phyloP scores from a whole-genome alignment of 2,888 invertebrate species.

The Pogonocherus hispidulus region DNA sequence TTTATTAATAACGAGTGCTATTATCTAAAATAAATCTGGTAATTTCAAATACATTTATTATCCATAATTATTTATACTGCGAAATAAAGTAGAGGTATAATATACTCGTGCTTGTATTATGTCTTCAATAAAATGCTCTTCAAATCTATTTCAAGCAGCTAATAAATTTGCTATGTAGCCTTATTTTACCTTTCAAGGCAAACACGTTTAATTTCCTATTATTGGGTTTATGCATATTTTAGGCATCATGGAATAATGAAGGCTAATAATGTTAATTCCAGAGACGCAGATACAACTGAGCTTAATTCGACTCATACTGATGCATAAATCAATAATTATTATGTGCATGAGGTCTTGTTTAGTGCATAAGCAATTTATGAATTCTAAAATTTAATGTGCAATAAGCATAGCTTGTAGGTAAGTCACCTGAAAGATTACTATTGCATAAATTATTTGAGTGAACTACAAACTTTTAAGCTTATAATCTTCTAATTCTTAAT shows the following conservation, averaged over 20 bases:
- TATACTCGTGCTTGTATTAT: no score
- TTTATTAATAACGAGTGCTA: no score
- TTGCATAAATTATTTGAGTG: neutral
- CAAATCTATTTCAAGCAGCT: no score
- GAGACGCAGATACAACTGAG: neutral
- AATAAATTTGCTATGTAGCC: no score
- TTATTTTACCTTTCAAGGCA: no score
- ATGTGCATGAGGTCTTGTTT: neutral
- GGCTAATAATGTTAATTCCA: neutral
- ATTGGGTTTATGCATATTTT: neutral
- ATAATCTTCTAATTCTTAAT: no score
- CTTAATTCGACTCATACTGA: neutral
- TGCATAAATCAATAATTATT: neutral
- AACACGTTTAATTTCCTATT: neutral
- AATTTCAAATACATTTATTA: no score
- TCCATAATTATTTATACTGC: no score
- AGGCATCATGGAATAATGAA: neutral
- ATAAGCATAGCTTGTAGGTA: neutral
- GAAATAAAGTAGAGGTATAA: no score
- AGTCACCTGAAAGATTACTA: neutral
- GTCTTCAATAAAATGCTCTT: no score
- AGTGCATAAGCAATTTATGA: neutral
- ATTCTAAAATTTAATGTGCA: neutral
- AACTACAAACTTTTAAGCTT: no score
- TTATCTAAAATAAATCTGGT: no score